A percentile compares a stretch with the other conserved stretches of the same genome.
Evolutionary conservation across 2,797 vertebrate genomes (phyloP).

Genomic region (Chloroceryle amazona): DNA sequence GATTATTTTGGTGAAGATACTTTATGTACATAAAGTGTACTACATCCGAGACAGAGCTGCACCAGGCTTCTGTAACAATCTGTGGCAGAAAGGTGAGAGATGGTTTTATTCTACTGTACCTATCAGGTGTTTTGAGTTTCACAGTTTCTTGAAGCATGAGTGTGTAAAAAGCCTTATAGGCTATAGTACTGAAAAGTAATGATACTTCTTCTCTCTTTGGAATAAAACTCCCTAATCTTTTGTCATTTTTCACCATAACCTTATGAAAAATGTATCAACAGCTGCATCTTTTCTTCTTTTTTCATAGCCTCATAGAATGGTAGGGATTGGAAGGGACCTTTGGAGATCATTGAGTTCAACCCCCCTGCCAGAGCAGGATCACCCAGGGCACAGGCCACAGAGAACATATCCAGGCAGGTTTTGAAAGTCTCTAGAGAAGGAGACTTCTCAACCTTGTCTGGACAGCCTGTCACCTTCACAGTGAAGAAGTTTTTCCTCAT

Average conservation of each 20-base stretch:
- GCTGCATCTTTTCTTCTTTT: neutral
- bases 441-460: too few species aligned
- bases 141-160: conserved; percentile 5
- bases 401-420: too few species aligned
- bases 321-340: too few species aligned
- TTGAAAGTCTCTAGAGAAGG: too few species aligned
- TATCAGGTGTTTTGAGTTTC: neutral
- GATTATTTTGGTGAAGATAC: neutral
- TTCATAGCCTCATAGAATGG: too few species aligned
- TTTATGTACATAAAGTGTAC: neutral
- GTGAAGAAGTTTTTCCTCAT: too few species aligned
- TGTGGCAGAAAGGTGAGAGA: neutral
- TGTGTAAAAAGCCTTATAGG: neutral
- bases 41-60: neutral
- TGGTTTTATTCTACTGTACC: neutral
- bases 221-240: neutral
- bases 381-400: too few species aligned
- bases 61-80: neutral
- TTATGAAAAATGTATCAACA: neutral
- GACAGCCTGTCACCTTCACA: too few species aligned
- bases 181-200: neutral
- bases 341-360: too few species aligned
- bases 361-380: too few species aligned
- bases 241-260: neutral
- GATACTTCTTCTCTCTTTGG: neutral